Base-by-base conservation (phyloP, 2,797 vertebrate species). In the Diplodus puntazzo region DNA sequence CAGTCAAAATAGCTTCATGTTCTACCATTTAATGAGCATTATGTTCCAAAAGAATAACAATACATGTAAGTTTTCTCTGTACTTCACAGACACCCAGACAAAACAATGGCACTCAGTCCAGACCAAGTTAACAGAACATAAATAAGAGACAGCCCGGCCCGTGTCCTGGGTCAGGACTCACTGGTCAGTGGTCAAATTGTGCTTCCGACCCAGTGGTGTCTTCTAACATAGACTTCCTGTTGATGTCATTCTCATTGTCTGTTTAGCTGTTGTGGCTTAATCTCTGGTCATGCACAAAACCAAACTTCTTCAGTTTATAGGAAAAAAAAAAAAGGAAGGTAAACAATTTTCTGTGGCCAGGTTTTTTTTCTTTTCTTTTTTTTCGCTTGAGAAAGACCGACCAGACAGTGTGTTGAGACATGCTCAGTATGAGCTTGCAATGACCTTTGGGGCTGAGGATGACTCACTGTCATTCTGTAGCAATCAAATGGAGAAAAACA, bases 231-330 rank as follows among this genome's bases (percentile, higher is more conserved):
- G 30, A 48, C 30, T 42, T 48, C 55, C 48, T 11, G 0, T 53
- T 57, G 23, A 59, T 30, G 27, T 57, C 1, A 39, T 39, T 39
- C 42, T 55, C 9, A 30, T 11, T 68, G 42, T 69, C 46, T 45
- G 0, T 73, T 69, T 39, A 57, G 14, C 53, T 21, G n/a, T 17
- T 11, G 68, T 73, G 64, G 75, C 52, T 42, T 5, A 46, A 52
- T 75, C 59, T 73, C 67, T 67, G 11, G 66, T 79, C 34, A 48
- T 69, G 57, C 72, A 79, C 42, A 64, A 73, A 73, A 34, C 21
- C 30, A 42, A 63, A 2, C 14, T 43, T 65, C n/a, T 48, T 55
- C 21, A 73, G 34, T 73, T 64, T 17, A 55, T 54, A 48, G 25
- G 42, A 21, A 43, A 23, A 58, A 55, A 43, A 71, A 1, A 27